Conservation (phyloP, 2,797 vertebrate genomes). For the Bucorvus abyssinicus region DNA sequence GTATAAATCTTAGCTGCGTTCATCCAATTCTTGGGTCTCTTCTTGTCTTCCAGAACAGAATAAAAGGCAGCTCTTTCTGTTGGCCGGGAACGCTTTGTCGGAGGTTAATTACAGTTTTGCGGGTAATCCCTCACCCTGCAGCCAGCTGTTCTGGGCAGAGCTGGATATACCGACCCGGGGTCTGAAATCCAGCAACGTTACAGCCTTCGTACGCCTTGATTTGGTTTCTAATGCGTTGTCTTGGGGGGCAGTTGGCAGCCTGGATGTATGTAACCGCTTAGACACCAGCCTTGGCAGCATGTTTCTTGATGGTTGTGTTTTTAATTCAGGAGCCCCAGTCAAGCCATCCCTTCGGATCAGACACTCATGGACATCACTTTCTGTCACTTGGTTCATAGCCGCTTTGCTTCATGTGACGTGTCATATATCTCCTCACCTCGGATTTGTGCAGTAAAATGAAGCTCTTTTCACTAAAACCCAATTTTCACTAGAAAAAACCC, state of each 20-base stretch:
- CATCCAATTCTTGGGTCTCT: background rate
- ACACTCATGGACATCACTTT: background rate
- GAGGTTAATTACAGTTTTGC: constrained; percentile 6
- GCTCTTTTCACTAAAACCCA: too few species aligned
- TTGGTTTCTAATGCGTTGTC: background rate
- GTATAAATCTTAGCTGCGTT: background rate
- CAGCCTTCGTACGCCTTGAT: background rate
- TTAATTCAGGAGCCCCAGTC: background rate
- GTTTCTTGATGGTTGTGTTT: background rate
- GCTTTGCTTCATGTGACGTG: background rate
- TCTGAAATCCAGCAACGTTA: background rate
- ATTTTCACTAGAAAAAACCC: background rate
- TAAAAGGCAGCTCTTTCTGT: background rate
- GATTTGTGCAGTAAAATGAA: background rate
- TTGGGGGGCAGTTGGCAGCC: background rate
- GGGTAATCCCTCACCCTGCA: background rate
- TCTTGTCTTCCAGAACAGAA: background rate
- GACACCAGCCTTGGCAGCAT: background rate
- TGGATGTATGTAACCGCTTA: background rate
- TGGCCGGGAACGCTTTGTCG: background rate
- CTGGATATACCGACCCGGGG: background rate
- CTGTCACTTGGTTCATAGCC: background rate
- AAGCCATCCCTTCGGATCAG: background rate
- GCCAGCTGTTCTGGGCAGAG: background rate
- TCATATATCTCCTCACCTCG: background rate